Conservation (phyloP, 2,888 invertebrate genomes). For the Geophilus truncorum region DNA sequence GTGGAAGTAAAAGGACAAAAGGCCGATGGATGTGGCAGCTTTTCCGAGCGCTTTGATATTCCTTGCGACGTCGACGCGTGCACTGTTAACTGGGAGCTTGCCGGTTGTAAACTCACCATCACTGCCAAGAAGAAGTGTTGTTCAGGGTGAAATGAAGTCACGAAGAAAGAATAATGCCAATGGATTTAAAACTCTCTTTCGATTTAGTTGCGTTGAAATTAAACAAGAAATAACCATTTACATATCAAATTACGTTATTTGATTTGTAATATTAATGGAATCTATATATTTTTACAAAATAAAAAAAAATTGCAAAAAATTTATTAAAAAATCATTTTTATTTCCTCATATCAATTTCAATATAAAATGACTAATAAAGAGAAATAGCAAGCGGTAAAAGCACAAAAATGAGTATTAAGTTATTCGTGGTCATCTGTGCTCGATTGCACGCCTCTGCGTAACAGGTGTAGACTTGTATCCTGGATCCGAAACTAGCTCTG, state of each 20-base stretch:
- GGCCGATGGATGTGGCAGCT: not conserved
- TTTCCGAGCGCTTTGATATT: not conserved
- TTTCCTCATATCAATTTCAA: not conserved
- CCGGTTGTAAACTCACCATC: not conserved
- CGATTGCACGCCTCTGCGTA: not conserved
- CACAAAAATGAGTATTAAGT: not conserved
- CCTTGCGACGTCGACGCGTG: not conserved
- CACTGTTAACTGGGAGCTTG: not conserved
- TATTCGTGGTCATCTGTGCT: not conserved
- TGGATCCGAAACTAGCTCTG: not conserved
- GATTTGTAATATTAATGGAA: not conserved
- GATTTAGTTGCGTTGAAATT: not conserved
- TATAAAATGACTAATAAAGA: not conserved
- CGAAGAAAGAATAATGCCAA: not conserved
- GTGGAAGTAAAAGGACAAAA: not conserved
- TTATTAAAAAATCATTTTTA: not conserved
- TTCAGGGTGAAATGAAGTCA: not conserved
- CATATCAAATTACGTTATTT: not conserved
- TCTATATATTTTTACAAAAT: not conserved
- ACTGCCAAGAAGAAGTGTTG: slow-evolving; percentile 14
- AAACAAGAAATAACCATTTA: not conserved
- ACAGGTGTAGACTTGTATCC: not conserved
- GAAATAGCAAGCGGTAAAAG: not conserved
- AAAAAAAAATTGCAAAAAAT: not conserved
- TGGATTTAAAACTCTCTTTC: not conserved